Evolutionary conservation across 2,888 invertebrate genomes (phyloP), one percentile per base, ranked within the genome.

Genomic region (Agelastica alni): DNA sequence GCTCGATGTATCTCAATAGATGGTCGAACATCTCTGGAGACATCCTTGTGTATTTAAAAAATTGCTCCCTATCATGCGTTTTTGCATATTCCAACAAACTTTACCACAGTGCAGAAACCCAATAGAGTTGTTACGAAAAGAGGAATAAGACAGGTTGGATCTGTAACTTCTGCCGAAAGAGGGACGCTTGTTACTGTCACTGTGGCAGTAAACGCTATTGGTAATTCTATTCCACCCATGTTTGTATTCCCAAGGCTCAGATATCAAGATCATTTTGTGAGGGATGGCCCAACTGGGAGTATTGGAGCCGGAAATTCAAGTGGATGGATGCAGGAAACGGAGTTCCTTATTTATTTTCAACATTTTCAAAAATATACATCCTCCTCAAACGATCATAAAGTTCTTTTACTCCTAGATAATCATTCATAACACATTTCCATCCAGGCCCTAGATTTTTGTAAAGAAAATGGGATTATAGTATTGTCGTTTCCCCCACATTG

Each of bases 1-100:
- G 41, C 5, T 18, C 20, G 3, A 49, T 20, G 10, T 41, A 26
- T 28, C 17, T 5, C 43, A 43, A 30, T n/a, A 43, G 30, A 28
- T 12, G 6, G 4, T 28, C 13, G 14, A 43, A 43, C 14, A 14
- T 7, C 3, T 28, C 17, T n/a, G 17, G 16, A 6, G 22, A 16
- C 44, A 44, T 44, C 12, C 44, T 28, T 14, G 28, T 28, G n/a
- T 44, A 31, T 22, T 39, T 31, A n/a, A 39, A 30, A 32, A 51
- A 31, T 22, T 22, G 22, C 22, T 22, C n/a, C n/a, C n/a, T n/a
- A n/a, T n/a, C n/a, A n/a, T n/a, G n/a, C n/a, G n/a, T n/a, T n/a
- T n/a, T n/a, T n/a, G n/a, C n/a, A n/a, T n/a, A n/a, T n/a, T n/a
- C n/a, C n/a, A n/a, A n/a, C n/a, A n/a, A n/a, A n/a, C n/a, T n/a